Conservation (phyloP, 2,797 vertebrate species). For the Acanthis flammea region DNA sequence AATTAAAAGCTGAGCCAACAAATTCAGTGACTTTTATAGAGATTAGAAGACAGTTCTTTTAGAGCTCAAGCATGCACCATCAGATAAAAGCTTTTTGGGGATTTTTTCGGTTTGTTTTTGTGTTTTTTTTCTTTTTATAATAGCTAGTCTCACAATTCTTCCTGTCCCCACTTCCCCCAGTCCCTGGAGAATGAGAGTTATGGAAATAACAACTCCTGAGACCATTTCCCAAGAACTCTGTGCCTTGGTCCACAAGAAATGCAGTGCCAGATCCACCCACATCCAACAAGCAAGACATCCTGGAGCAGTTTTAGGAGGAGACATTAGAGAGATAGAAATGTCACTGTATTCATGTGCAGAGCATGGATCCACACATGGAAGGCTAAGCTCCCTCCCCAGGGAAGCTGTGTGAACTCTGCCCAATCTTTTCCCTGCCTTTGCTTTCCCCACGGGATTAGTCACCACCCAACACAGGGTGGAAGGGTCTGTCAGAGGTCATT, state of each 20-base stretch:
- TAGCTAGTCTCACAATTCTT: neutral
- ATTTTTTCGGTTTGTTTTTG: neutral
- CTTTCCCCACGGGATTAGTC: neutral
- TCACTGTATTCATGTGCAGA: neutral
- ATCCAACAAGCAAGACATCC: neutral
- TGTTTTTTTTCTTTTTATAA: neutral
- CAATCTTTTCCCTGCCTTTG: rapidly evolving
- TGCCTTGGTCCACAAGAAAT: neutral
- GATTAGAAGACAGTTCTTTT: neutral
- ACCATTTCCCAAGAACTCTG: slow-evolving; percentile 37
- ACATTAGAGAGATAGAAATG: neutral
- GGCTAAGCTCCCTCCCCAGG: neutral
- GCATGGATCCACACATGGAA: neutral
- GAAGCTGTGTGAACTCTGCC: neutral
- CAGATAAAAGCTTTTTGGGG: neutral
- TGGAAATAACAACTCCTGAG: neutral
- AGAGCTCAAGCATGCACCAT: neutral
- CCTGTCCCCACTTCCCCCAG: neutral
- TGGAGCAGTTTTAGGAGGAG: neutral
- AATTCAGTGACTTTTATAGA: neutral
- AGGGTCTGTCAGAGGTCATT: neutral
- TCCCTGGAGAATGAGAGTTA: neutral
- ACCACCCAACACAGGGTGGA: neutral
- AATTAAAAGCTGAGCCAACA: neutral
- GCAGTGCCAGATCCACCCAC: neutral